Evolutionary conservation across 2,888 invertebrate species (phyloP), one percentile per base, ranked within the genome.

Genomic region (Cacoxenus indagator): DNA sequence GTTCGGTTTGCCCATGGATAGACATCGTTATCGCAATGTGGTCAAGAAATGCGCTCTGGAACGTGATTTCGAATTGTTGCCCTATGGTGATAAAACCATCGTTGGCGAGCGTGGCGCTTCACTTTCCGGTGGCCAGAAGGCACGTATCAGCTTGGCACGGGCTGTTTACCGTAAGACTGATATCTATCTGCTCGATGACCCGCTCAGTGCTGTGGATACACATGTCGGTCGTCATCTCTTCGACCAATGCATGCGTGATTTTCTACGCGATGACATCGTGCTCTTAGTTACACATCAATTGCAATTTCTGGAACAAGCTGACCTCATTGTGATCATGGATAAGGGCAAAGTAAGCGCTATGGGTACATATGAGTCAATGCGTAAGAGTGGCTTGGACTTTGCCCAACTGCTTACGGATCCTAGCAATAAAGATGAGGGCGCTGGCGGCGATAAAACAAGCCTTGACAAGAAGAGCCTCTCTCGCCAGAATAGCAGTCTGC

Each of bases 181-280:
- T 81, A 92, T 97, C 74, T 97, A 96, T 85, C 88, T 97, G 24
- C 88, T 97, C 65, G 97, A 97, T 87, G 97, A 97, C 89, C 97
- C 97, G 0, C 89, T 97, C 64, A 94, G 96, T 67, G 97, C 97
- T 0, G 97, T 97, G 24, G 97, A 97, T 89, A 92, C 96, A 0
- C 94, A 95, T 85, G 97, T 97, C 1, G 95, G 96, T 1, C 92
- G 94, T 5, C 94, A 96, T 87, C 90, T 97, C 77, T 97, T 97
- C 88, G 95, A 97, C 71, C 85, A 88, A 70, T 88, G 88, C 51
- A 87, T 88, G 85, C 84, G 87, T 2, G 86, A 85, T 1, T 88
- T 78, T 76, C 86, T 96, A 68, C 89, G 89, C 51, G 90, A 90
- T 5, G 93, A 94, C 83, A 92, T 94, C 14, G 91, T 93, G 0